These are phyloP conservation scores for Notodonta dromedarius DNA, from an alignment of 2,888 invertebrate genomes.

Conservation along the genomic window DNA sequence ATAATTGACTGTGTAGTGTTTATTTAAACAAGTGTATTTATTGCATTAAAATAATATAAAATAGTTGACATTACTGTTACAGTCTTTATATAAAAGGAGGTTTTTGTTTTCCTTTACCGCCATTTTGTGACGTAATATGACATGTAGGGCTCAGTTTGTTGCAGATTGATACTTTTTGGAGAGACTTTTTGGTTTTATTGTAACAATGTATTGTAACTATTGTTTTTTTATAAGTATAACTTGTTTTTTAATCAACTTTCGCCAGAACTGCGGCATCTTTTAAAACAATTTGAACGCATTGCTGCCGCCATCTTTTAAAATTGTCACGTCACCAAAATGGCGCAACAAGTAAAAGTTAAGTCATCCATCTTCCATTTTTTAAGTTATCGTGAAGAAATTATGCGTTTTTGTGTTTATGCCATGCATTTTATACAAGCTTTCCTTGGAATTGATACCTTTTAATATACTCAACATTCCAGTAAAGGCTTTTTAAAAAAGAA, in stretches of 20 bases:
- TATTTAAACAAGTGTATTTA: constrained; percentile 51
- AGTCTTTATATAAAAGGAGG: constrained; percentile 55
- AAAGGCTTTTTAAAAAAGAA: constrained; percentile 30
- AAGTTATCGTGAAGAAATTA: constrained; percentile 40
- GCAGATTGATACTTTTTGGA: not conserved
- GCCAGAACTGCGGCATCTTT: too few species aligned
- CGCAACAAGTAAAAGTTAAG: constrained; percentile 34
- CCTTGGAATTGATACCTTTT: constrained; percentile 45
- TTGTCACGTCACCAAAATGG: constrained; percentile 41
- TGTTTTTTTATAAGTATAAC: too few species aligned
- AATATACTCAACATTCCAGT: constrained; percentile 40
- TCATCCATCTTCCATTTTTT: constrained; percentile 42
- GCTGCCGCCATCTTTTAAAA: constrained; percentile 35
- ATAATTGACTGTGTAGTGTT: constrained; percentile 59
- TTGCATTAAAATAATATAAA: constrained; percentile 45
- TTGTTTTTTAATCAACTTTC: too few species aligned
- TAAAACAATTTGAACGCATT: constrained; percentile 9
- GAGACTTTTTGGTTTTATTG: constrained; percentile 15
- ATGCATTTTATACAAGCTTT: constrained; percentile 35
- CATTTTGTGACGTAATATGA: constrained; percentile 34
- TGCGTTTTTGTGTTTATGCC: constrained; percentile 43
- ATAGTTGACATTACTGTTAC: constrained; percentile 60
- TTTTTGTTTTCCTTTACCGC: constrained; percentile 42
- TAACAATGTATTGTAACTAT: not conserved
- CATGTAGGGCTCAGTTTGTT: constrained; percentile 6